phyloP scores from a whole-genome alignment of 2,797 vertebrate genomes.

The Scleropages formosus region DNA sequence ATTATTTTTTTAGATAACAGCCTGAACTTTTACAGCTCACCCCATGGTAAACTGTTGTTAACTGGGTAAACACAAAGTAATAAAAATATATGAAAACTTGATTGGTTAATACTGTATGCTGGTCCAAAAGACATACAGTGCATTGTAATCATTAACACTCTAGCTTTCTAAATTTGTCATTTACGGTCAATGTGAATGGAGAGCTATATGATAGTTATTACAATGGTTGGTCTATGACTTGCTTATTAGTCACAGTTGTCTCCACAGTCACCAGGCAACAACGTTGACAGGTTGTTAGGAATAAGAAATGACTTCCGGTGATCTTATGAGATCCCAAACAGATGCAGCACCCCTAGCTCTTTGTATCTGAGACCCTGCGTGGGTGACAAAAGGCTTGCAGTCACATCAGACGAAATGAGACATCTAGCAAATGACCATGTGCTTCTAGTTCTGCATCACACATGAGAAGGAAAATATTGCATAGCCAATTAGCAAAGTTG shows the following conservation, averaged over 20 bases:
- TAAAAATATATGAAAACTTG: neutral
- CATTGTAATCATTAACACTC: neutral
- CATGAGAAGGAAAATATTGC: no score
- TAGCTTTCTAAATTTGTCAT: neutral
- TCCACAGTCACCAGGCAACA: slow-evolving; percentile 31
- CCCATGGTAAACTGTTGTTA: neutral
- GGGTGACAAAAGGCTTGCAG: no score
- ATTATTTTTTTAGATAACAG: neutral
- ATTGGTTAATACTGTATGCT: neutral
- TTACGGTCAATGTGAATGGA: neutral
- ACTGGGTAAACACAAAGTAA: neutral
- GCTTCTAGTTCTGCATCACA: no score
- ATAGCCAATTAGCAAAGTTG: no score
- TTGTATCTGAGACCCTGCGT: no score
- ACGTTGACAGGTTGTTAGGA: slow-evolving; percentile 30
- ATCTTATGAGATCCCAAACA: slow-evolving; percentile 8
- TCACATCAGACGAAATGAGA: no score
- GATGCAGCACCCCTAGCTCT: neutral
- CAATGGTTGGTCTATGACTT: neutral
- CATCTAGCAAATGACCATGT: no score
- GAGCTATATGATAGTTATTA: neutral
- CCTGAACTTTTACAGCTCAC: neutral
- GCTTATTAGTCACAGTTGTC: slow-evolving; percentile 7
- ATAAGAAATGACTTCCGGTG: slow-evolving; percentile 31
- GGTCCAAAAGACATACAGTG: no score